Evolutionary conservation across 2,888 invertebrate species (phyloP), one percentile per base, ranked within the genome.

Genomic region (Mylabris sibirica): DNA sequence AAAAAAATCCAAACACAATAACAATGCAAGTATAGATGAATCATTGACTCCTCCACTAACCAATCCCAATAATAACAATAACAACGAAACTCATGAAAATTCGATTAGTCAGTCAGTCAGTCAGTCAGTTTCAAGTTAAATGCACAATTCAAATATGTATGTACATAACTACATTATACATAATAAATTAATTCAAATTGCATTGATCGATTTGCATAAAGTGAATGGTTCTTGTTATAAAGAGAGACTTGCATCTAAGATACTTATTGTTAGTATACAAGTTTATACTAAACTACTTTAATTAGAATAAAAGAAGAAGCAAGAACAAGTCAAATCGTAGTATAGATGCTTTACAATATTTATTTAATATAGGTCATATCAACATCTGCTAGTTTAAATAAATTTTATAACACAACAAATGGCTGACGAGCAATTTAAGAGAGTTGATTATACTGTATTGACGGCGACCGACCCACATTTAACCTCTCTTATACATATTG

Each of bases 351-450:
- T 30, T 41, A 41, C 41, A 44, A 68, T 65, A 65, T 59, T n/a
- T n/a, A n/a, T n/a, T 12, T 49, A 67, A 71, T 71, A 66, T 73
- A 53, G 73, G 73, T 73, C 73, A 73, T 61, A 69, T 35, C 67
- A 69, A 69, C 71, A 73, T 71, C 73, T 73, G 73, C 62, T 73
- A 68, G 63, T 69, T 71, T 69, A 69, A 67, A 70, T 63, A 72
- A 30, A 59, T 65, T 67, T 22, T 53, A 20, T 53, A 22, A 53
- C 17, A 69, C 44, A 69, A 68, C 68, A 71, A 73, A 69, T 66
- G 69, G 69, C 57, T 66, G 69, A 26, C 60, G 41, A 69, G 66
- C 34, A 69, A 69, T 69, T 69, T 66, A 22, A 44, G 17, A 44
- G 66, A 64, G 66, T 69, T 69, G 69, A 69, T 69, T 69, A 8